Percentiles rank a stretch among this genome's conserved stretches.
phyloP scores from a whole-genome alignment of 37 sponge, comb jelly and placozoan genomes.

The Oscarella lobularis region DNA sequence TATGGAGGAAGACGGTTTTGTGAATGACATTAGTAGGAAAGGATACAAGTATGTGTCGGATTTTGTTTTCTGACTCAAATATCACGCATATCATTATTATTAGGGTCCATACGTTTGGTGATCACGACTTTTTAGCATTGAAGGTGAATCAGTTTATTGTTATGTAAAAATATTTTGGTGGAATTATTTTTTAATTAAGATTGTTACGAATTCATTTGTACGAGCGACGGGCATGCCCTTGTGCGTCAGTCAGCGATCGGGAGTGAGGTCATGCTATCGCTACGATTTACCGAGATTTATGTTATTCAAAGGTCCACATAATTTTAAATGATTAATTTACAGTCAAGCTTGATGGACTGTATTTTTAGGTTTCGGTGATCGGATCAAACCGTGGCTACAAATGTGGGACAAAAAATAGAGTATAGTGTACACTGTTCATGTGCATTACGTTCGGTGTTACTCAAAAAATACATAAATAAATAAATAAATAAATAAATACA shows the following conservation, averaged over 20 bases:
- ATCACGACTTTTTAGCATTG: not conserved
- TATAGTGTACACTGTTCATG: too few species aligned
- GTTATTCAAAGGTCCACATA: not conserved
- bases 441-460: not conserved
- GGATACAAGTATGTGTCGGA: conserved; percentile 7
- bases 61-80: not conserved
- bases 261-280: not conserved
- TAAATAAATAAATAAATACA: not conserved
- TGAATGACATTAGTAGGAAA: not conserved
- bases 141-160: too few species aligned
- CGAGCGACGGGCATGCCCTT: not conserved
- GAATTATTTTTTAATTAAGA: not conserved
- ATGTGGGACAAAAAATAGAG: too few species aligned
- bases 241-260: not conserved
- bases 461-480: not conserved
- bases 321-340: too few species aligned
- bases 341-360: too few species aligned
- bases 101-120: not conserved
- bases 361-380: not conserved
- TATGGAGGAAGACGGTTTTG: conserved; percentile 8
- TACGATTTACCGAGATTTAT: not conserved
- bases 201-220: not conserved
- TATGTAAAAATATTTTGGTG: too few species aligned
- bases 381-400: not conserved
- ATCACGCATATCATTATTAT: not conserved